These are phyloP conservation scores for Escarpia spicata DNA, from an alignment of 2,888 invertebrate species.

Conservation along the genomic window DNA sequence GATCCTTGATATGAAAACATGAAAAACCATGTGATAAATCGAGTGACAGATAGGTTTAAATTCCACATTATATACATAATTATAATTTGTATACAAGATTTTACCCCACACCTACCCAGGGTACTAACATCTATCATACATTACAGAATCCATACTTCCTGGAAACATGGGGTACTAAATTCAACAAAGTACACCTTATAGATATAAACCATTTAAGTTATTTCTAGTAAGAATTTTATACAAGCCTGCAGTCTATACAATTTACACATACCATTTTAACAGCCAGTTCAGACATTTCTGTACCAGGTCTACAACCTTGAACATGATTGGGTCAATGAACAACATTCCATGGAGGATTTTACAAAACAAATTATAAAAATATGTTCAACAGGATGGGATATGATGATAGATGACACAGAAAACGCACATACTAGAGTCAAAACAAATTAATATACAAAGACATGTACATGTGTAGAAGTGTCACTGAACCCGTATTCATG, in stretches of 20 bases:
- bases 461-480: background rate
- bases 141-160: background rate
- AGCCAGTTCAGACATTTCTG: too few relatives aligned
- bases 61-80: background rate
- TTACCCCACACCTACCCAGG: background rate
- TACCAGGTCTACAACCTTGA: too few relatives aligned
- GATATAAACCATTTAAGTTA: background rate
- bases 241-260: background rate
- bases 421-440: background rate
- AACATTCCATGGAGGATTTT: background rate
- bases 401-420: background rate
- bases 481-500: background rate
- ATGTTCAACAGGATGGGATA: background rate
- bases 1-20: background rate
- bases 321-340: too few relatives aligned
- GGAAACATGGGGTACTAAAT: background rate
- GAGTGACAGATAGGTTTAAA: background rate
- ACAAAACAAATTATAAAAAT: constrained; percentile 1
- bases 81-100: background rate
- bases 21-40: background rate
- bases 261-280: background rate
- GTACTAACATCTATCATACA: background rate
- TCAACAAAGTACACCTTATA: background rate
- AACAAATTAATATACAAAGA: background rate
- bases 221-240: background rate